Evolutionary conservation across 2,888 invertebrate species (phyloP).

Genomic region (Apeira syringaria): DNA sequence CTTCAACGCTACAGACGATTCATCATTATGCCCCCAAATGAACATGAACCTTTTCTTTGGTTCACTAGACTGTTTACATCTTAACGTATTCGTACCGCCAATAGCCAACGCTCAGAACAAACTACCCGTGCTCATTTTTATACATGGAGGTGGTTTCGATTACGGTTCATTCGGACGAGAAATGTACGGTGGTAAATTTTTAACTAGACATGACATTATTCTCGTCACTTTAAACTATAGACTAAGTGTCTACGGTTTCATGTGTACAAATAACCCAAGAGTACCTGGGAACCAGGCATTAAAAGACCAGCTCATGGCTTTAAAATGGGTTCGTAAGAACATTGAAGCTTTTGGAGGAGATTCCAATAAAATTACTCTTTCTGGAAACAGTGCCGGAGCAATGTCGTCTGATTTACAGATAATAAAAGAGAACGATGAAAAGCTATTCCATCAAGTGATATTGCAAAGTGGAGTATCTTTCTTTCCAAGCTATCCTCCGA

Average conservation of each 20-base stretch:
- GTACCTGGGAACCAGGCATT: constrained; percentile 59
- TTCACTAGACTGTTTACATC: constrained; percentile 38
- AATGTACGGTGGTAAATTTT: constrained; percentile 41
- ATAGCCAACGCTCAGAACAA: constrained; percentile 22
- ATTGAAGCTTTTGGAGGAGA: constrained; percentile 57
- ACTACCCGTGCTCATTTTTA: constrained; percentile 53
- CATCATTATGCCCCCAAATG: constrained; percentile 40
- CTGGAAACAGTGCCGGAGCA: constrained; percentile 55
- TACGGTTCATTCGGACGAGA: constrained; percentile 37
- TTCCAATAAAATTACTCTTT: constrained; percentile 44
- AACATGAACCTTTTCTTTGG: constrained; percentile 29
- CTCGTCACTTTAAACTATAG: constrained; percentile 50
- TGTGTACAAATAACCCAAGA: constrained; percentile 53
- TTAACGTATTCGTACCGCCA: constrained; percentile 72
- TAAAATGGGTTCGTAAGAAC: constrained; percentile 55
- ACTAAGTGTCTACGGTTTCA: constrained; percentile 55
- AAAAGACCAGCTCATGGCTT: constrained; percentile 52
- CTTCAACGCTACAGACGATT: constrained; percentile 42
- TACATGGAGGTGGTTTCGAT: constrained; percentile 53
- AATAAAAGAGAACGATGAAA: constrained; percentile 34
- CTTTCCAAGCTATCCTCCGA: constrained; percentile 25
- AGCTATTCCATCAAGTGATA: constrained; percentile 40
- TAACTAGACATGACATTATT: constrained; percentile 46
- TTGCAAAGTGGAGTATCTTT: constrained; percentile 44
- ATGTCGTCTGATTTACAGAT: constrained; percentile 50